Conservation (phyloP, 2,113 vertebrate species). For the Ophthalmolycus amberensis region DNA sequence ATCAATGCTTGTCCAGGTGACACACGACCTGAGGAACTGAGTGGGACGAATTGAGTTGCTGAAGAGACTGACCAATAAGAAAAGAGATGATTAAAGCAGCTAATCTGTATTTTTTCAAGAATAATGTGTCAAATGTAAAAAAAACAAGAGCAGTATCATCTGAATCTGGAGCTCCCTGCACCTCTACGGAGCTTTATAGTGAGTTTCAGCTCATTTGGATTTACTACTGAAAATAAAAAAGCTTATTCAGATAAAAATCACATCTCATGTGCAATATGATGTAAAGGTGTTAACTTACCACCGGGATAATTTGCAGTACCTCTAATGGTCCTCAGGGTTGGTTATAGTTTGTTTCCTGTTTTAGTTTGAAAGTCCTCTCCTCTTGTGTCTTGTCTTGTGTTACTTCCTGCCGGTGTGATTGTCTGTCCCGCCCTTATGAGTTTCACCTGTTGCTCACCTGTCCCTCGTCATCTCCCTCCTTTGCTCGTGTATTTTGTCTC, state of each 20-base stretch:
- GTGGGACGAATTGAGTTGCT: background rate
- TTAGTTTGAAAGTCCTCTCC: too few species aligned
- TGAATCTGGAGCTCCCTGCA: background rate
- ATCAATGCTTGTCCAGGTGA: constrained; percentile 31
- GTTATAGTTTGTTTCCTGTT: too few species aligned
- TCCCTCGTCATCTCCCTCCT: too few species aligned
- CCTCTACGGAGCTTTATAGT: background rate
- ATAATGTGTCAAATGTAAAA: background rate
- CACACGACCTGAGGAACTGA: background rate
- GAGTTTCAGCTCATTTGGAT: background rate
- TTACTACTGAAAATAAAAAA: background rate
- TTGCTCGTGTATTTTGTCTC: too few species aligned
- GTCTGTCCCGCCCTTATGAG: too few species aligned
- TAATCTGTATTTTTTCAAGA: background rate
- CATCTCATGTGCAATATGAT: background rate
- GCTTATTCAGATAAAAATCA: background rate
- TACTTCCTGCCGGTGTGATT: too few species aligned
- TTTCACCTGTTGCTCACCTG: too few species aligned
- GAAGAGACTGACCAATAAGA: constrained; percentile 1
- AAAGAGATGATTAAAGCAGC: background rate
- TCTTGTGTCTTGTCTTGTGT: too few species aligned
- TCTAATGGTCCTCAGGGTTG: too few species aligned
- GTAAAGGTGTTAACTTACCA: too few species aligned
- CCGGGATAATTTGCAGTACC: too few species aligned
- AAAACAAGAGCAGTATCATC: background rate